Evolutionary conservation across 1,140 invertebrate species (phyloP), one percentile per base, ranked within the genome.

Genomic region (Drosophila funebris): DNA sequence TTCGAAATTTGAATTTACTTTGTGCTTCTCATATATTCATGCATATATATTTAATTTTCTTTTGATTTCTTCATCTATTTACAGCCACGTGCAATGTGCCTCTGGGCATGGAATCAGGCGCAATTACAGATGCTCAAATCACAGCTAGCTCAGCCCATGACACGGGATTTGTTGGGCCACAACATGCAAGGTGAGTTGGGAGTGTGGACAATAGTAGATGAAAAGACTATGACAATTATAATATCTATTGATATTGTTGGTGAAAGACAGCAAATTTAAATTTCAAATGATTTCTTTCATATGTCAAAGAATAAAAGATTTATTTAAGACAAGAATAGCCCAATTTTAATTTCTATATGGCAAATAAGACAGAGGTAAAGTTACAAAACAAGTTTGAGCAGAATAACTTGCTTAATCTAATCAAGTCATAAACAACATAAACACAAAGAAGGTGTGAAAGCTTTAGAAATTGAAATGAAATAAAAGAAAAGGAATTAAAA

Each of bases 141-240:
- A 95, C 95, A 27, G 97, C 97, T 66, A 97, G 96, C 83, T 97
- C 97, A 44, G 97, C 97, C 41, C 97, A 97, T 93, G 96, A 98
- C 92, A 94, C 95, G 73, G 96, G 96, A 90, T 97, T 96, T 83
- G 97, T 98, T 63, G 97, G 97, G 41, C 97, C 97, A 13, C 96
- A 97, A 91, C 97, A 97, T 92, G 97, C 96, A 85, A 96, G 97
- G 97, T 98, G 93, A 93, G 80, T 75, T 36, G 3, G 4, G 11
- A 36, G 3, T 13, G 0, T 39, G 3, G 13, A 13, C 4, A 14
- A 39, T 0, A 39, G 0, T 14, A 39, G 11, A 14, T 24, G 22
- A 2, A 27, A 27, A 27, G n/a, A 27, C 4, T 5, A 27, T 27
- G 6, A 4, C 24, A 2, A 39, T 46, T 13, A 2, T n/a, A 20